Base-by-base conservation (phyloP, 2,888 invertebrate genomes). In the Itoplectis maculator region DNA sequence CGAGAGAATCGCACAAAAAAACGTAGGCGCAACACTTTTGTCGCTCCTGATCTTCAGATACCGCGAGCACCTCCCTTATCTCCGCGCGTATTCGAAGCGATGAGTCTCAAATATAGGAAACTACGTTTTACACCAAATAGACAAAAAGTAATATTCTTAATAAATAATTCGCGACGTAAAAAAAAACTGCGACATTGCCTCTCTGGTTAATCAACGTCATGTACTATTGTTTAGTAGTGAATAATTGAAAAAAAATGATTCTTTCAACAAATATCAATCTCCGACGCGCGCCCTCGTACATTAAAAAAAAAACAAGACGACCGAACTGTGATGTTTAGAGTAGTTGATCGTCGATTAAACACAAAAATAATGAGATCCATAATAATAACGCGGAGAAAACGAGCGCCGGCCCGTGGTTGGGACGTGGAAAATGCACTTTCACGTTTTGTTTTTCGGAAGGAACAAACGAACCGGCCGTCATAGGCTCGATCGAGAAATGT, bases 401-500 rank as follows among this genome's bases (percentile, higher is more conserved):
- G 54, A 42, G 20, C 69, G n/a, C 15, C 9, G 37, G 37, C 51
- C 51, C 51, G 35, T 20, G 54, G 18, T 18, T 40, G 6, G n/a
- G 37, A 42, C 20, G n/a, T 54, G 56, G 11, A 49, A 70, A 70
- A 70, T 70, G 40, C 69, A 56, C 54, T 72, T 72, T 75, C 54
- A 75, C 74, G 49, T 54, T 69, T 69, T 77, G n/a, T n/a, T 54
- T 42, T 51, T 47, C 59, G 59, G 54, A 74, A 79, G 6, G 4
- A 3, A 29, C 29, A 8, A 49, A 37, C 23, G 37, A 82, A 70
- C 69, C 78, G 70, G 74, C 82, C 78, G 74, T 82, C 82, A 75
- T 79, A 82, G 74, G 70, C 82, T 75, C 74, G 82, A 79, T 75
- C 78, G 70, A 59, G 47, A 54, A 73, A 61, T 47, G 77, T 69